Conservation (phyloP, 1,140 invertebrate species). For the Lordiphosa clarofinis region DNA sequence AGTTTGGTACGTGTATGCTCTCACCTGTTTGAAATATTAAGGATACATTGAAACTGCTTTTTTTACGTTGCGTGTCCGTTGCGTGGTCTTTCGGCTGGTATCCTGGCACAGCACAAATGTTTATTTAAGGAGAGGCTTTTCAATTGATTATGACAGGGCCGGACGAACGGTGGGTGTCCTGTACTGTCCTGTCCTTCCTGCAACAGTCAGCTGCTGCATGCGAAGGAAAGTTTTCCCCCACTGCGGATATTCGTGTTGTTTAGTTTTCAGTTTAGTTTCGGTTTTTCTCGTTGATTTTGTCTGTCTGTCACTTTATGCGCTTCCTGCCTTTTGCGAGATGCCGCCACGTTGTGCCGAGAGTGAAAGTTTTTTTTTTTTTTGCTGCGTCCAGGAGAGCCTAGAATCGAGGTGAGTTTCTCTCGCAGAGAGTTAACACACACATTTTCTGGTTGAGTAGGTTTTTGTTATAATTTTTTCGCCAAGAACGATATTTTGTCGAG, state of each 20-base stretch:
- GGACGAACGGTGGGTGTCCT: slow-evolving; percentile 25
- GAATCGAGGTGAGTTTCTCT: slow-evolving; percentile 40
- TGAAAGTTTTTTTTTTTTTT: slow-evolving; percentile 50
- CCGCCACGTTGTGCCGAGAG: slow-evolving; percentile 73
- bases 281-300: slow-evolving; percentile 18
- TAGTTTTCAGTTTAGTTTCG: slow-evolving; percentile 39
- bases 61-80: slow-evolving; percentile 21
- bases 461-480: slow-evolving; percentile 26
- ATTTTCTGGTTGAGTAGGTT: slow-evolving; percentile 47
- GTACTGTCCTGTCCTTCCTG: slow-evolving; percentile 50
- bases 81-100: slow-evolving; percentile 32
- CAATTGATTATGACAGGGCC: slow-evolving; percentile 55
- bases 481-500: slow-evolving; percentile 2
- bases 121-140: slow-evolving; percentile 51
- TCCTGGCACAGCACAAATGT: slow-evolving; percentile 55
- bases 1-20: slow-evolving; percentile 21
- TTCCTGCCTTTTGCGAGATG: slow-evolving; percentile 60
- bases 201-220: slow-evolving; percentile 60
- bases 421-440: slow-evolving; percentile 30
- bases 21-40: slow-evolving; percentile 77
- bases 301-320: slow-evolving; percentile 64
- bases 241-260: slow-evolving; percentile 39
- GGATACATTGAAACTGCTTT: slow-evolving; percentile 72
- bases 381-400: not conserved
- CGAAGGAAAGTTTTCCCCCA: slow-evolving; percentile 20